Evolutionary conservation across 2,113 vertebrate genomes (phyloP).

Genomic region (Grallaria varia): DNA sequence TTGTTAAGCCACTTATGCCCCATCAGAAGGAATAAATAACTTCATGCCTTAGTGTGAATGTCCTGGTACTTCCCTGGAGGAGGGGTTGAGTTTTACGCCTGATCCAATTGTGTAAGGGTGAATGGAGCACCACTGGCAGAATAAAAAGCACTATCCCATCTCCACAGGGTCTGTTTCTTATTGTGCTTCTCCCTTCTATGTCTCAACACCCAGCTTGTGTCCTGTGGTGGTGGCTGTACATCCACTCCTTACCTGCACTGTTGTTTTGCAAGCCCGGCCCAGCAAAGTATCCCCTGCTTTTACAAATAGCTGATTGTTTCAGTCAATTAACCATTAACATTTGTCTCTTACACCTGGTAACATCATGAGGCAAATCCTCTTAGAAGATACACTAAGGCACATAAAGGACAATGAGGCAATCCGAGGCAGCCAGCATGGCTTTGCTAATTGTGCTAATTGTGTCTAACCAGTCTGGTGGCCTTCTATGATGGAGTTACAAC

Average conservation of each 20-base stretch:
- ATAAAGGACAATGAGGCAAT: background rate
- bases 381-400: background rate
- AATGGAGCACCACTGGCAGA: background rate
- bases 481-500: rapidly evolving
- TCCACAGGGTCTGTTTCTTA: background rate
- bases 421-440: rapidly evolving
- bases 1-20: too few species aligned
- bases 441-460: background rate
- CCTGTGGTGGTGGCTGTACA: background rate
- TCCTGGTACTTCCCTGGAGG: too few species aligned
- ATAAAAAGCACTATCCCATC: background rate
- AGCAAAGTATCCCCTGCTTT: background rate
- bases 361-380: background rate
- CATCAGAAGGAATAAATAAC: background rate
- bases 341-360: background rate
- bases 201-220: background rate
- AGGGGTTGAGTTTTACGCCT: background rate
- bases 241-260: background rate
- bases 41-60: background rate
- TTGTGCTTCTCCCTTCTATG: background rate
- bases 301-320: background rate
- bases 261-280: background rate
- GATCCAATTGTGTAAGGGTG: background rate
- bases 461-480: background rate
- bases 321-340: background rate